Evolutionary conservation across 2,888 invertebrate genomes (phyloP).

Genomic region (Anodontia alba): DNA sequence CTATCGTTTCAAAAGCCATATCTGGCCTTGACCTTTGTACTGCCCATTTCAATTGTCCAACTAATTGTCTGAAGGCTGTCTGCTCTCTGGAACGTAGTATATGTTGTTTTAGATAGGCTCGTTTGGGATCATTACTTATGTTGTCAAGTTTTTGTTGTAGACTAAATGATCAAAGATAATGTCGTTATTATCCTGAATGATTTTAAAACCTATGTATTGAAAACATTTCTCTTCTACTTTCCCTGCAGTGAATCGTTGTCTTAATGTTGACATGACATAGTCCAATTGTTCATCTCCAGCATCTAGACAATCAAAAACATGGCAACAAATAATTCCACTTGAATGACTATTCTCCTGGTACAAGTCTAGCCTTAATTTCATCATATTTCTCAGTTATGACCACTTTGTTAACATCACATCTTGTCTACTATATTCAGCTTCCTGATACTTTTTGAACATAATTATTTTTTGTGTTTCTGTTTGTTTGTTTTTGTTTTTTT

Average conservation of each 20-base stretch:
- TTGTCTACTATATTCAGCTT: constrained; percentile 30
- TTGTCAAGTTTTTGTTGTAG: constrained; percentile 1
- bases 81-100: not conserved
- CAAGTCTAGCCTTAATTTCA: constrained; percentile 44
- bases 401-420: constrained; percentile 34
- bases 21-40: no score
- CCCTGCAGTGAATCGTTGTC: not conserved
- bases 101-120: not conserved
- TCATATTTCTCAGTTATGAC: constrained; percentile 45
- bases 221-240: no score
- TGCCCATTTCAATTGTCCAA: constrained; percentile 44
- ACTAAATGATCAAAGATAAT: constrained; percentile 6
- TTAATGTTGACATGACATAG: not conserved
- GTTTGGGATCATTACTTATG: not conserved
- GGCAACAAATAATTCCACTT: constrained; percentile 21
- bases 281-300: not conserved
- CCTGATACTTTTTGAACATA: not conserved
- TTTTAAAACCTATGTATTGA: not conserved
- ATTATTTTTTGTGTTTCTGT: no score
- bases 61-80: not conserved
- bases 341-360: constrained; percentile 29
- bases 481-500: no score
- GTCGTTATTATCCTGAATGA: not conserved
- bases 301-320: not conserved
- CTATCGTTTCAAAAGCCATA: constrained; percentile 51